Conservation (phyloP, 1,140 invertebrate species). For the Drosophila sulfurigaster region DNA sequence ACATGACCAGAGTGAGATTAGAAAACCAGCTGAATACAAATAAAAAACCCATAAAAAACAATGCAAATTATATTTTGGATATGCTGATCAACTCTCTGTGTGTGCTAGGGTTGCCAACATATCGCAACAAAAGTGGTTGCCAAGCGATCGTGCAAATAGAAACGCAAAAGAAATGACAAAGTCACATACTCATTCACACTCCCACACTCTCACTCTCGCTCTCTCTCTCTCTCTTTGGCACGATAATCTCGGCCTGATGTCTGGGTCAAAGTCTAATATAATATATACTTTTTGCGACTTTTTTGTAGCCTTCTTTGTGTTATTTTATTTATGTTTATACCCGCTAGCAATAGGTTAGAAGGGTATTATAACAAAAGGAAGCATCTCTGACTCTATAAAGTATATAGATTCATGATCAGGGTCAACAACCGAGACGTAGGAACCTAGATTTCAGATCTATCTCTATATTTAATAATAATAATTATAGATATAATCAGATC, state of each 20-base stretch:
- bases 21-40: not conserved
- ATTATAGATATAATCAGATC: too few species aligned
- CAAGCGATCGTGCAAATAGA: constrained; percentile 13
- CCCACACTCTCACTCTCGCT: not conserved
- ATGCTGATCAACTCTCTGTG: not conserved
- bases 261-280: constrained; percentile 74
- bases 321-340: constrained; percentile 9
- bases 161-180: constrained; percentile 50
- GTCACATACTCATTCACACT: constrained; percentile 19
- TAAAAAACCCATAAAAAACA: not conserved
- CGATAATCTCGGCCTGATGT: constrained; percentile 67
- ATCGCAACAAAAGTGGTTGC: not conserved
- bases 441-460: too few species aligned
- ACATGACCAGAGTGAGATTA: constrained; percentile 30
- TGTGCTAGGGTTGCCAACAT: constrained; percentile 11
- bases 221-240: constrained; percentile 21
- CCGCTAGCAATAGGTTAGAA: too few species aligned
- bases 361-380: too few species aligned
- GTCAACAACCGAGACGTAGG: too few species aligned
- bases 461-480: too few species aligned
- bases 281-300: constrained; percentile 53
- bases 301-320: constrained; percentile 40
- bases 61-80: constrained; percentile 6
- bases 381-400: too few species aligned
- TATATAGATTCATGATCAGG: too few species aligned